A percentile compares a stretch with the other conserved stretches of the same genome.
phyloP scores from a whole-genome alignment of 1,140 invertebrate species.

The Neuroterus valhalla region DNA sequence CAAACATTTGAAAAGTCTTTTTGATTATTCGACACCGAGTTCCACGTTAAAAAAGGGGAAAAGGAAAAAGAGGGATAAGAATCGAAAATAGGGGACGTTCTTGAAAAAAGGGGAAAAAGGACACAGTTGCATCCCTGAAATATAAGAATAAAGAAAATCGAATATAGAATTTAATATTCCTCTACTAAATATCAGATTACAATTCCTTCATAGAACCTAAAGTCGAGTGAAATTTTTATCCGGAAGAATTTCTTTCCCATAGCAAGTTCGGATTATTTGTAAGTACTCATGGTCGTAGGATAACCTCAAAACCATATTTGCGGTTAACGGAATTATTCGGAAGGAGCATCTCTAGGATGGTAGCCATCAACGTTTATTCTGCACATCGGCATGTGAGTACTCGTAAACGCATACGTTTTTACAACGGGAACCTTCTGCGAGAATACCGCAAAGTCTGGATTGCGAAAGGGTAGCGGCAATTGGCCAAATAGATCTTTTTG shows the following conservation, averaged over 20 bases:
- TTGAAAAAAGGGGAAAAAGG: too few relatives aligned
- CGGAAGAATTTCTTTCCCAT: background rate
- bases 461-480: conserved; percentile 2
- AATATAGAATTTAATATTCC: too few relatives aligned
- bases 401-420: conserved; percentile 33
- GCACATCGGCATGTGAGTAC: conserved; percentile 10
- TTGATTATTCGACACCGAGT: too few relatives aligned
- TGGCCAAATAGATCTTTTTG: conserved; percentile 29
- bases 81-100: too few relatives aligned
- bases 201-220: too few relatives aligned
- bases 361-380: conserved; percentile 3
- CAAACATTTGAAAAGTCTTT: too few relatives aligned
- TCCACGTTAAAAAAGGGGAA: too few relatives aligned
- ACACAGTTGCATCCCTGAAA: too few relatives aligned
- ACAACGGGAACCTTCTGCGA: conserved; percentile 31
- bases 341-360: conserved; percentile 17
- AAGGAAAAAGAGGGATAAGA: too few relatives aligned
- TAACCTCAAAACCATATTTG: conserved; percentile 24
- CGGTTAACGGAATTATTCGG: conserved; percentile 3
- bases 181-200: too few relatives aligned
- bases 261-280: conserved; percentile 14
- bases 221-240: background rate
- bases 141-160: too few relatives aligned
- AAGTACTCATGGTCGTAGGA: conserved; percentile 5
- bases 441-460: conserved; percentile 33